These are phyloP conservation scores for Procavia capensis DNA, from an alignment of 2,113 vertebrate genomes.

Conservation along the genomic window DNA sequence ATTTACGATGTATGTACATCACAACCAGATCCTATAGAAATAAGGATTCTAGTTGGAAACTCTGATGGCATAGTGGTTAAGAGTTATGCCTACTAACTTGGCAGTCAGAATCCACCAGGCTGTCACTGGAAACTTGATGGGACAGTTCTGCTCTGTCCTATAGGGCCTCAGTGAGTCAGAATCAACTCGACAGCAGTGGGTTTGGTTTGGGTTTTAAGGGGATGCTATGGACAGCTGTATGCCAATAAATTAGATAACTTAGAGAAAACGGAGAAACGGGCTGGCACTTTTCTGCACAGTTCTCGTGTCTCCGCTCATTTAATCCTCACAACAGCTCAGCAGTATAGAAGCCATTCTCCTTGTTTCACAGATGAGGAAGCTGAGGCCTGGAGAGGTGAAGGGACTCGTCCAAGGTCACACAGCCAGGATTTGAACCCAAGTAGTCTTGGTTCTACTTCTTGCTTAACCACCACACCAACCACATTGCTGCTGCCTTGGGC, in stretches of 20 bases:
- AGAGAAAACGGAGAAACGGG: not conserved
- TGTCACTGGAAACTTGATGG: too few relatives aligned
- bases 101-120: too few relatives aligned
- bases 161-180: too few relatives aligned
- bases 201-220: too few relatives aligned
- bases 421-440: not conserved
- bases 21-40: not conserved
- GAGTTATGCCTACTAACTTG: too few relatives aligned
- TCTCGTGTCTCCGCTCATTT: fast-evolving
- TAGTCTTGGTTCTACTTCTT: not conserved
- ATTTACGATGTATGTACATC: not conserved
- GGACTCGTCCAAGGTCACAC: not conserved
- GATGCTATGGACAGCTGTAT: not conserved
- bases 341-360: not conserved
- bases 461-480: too few relatives aligned
- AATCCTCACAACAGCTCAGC: not conserved
- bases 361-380: not conserved
- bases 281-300: not conserved
- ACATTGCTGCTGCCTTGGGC: not conserved
- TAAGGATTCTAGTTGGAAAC: not conserved
- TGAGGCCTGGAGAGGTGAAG: not conserved
- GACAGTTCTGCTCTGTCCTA: too few relatives aligned
- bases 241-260: not conserved
- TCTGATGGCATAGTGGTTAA: too few relatives aligned
- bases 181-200: too few relatives aligned